phyloP scores from a whole-genome alignment of 1,140 invertebrate genomes.

The Gonioctena quinquepunctata region DNA sequence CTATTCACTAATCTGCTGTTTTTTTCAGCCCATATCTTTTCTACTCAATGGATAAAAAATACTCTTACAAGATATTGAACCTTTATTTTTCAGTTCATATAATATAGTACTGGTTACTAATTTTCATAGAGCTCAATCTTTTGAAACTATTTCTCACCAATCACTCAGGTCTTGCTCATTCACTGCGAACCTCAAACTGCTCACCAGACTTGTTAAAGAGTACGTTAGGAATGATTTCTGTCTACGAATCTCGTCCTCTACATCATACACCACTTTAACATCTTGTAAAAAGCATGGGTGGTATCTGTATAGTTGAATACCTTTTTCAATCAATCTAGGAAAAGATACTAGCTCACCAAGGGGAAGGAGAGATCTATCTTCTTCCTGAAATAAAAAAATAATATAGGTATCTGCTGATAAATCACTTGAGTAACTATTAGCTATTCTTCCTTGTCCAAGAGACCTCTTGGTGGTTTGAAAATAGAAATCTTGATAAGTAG shows the following conservation, averaged over 20 bases:
- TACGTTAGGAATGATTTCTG: constrained; percentile 24
- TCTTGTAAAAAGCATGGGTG: constrained; percentile 26
- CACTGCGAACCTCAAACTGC: not conserved
- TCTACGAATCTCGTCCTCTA: constrained; percentile 7
- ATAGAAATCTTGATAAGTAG: too few relatives aligned
- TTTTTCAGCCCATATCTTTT: too few relatives aligned
- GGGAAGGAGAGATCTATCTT: not conserved
- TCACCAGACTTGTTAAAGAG: not conserved
- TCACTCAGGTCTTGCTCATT: not conserved
- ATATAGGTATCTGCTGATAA: too few relatives aligned
- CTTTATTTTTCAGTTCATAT: too few relatives aligned
- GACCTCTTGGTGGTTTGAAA: too few relatives aligned
- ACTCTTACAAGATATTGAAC: too few relatives aligned
- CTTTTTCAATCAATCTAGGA: constrained; percentile 22
- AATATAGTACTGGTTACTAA: too few relatives aligned
- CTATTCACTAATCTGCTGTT: too few relatives aligned
- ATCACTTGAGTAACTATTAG: too few relatives aligned
- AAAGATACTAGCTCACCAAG: constrained; percentile 15
- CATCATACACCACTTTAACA: constrained; percentile 17
- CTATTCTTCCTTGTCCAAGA: too few relatives aligned
- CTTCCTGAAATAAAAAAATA: not conserved
- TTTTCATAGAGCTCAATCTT: too few relatives aligned
- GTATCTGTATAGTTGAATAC: constrained; percentile 21
- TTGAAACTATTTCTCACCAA: not conserved
- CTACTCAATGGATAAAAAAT: too few relatives aligned